Percentiles rank a stretch among this genome's conserved stretches.
Conservation (phyloP, 2,888 invertebrate genomes). For the Hedychridium roseum region DNA sequence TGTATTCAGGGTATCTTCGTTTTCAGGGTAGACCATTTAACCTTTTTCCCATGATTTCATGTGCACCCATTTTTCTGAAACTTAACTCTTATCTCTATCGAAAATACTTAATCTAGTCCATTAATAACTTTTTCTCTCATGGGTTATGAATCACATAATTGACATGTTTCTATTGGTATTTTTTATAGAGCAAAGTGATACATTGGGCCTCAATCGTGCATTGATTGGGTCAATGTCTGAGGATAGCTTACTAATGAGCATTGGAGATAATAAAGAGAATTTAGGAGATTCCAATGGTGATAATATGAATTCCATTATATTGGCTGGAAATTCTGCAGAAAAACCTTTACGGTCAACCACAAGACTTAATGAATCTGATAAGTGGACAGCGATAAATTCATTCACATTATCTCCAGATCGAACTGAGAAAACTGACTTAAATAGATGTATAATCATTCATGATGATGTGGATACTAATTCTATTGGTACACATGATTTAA, state of each 20-base stretch:
- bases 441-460: slow-evolving; percentile 26
- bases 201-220: not conserved
- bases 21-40: not conserved
- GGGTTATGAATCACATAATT: not conserved
- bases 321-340: slow-evolving; percentile 11
- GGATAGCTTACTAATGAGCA: too few species aligned
- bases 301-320: slow-evolving; percentile 11
- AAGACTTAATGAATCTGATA: not conserved
- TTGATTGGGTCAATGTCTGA: not conserved
- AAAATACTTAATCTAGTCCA: not conserved
- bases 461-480: not conserved
- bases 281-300: not conserved
- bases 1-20: not conserved
- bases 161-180: not conserved
- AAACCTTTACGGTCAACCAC: not conserved
- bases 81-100: not conserved
- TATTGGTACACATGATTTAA: too few species aligned
- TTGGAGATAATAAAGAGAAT: not conserved
- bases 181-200: not conserved
- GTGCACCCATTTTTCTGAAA: not conserved
- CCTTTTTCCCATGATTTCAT: not conserved
- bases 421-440: slow-evolving; percentile 19
- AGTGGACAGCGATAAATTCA: not conserved
- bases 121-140: not conserved
- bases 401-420: not conserved